These are phyloP conservation scores for Halcyon leucocephala DNA, from an alignment of 2,797 vertebrate species.

Conservation along the genomic window DNA sequence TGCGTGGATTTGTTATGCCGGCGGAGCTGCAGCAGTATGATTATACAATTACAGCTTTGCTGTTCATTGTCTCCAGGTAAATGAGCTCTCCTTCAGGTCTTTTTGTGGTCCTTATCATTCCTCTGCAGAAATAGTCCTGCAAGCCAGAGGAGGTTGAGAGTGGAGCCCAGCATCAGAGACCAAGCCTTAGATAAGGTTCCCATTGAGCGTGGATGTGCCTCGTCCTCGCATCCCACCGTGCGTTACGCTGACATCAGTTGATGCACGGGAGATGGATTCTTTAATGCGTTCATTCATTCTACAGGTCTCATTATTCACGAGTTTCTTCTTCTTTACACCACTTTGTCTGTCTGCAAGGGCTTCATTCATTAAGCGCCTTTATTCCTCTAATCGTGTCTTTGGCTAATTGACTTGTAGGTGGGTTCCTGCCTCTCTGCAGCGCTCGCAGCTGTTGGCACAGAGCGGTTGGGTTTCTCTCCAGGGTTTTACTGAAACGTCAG, in stretches of 20 bases:
- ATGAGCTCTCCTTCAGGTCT: background rate
- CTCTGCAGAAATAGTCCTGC: background rate
- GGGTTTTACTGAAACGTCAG: background rate
- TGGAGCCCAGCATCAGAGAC: background rate
- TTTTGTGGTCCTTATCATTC: background rate
- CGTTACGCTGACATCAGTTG: accelerated
- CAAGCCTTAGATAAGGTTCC: background rate
- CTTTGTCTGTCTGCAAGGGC: background rate
- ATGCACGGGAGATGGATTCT: background rate
- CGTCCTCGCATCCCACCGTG: accelerated
- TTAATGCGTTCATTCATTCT: background rate
- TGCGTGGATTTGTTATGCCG: background rate
- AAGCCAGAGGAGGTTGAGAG: background rate
- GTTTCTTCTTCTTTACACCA: background rate
- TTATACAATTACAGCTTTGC: background rate
- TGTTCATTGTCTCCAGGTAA: slow-evolving; percentile 2
- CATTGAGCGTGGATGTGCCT: accelerated
- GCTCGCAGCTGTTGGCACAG: background rate
- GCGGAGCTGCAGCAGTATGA: background rate
- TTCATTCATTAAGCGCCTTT: background rate
- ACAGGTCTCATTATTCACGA: background rate
- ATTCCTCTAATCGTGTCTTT: background rate
- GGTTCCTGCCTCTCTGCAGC: background rate
- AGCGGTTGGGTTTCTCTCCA: background rate
- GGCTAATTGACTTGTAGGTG: background rate